Evolutionary conservation across 2,797 vertebrate genomes (phyloP).

Genomic region (Phoeniculus purpureus): DNA sequence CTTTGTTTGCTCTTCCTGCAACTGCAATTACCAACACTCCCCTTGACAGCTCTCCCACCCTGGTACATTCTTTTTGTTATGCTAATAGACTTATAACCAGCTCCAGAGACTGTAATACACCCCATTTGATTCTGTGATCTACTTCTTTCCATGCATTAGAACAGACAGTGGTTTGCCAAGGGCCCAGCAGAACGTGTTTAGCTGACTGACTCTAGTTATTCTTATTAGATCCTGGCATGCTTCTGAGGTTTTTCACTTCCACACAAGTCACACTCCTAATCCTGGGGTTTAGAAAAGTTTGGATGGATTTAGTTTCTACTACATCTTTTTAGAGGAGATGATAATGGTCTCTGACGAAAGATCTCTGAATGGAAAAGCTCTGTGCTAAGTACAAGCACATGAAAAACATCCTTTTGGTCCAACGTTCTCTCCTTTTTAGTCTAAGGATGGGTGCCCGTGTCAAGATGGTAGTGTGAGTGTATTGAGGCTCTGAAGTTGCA

Average conservation of each 20-base stretch:
- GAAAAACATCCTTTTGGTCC: not conserved
- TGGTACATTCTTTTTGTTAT: constrained; percentile 61
- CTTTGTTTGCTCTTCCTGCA: constrained; percentile 34
- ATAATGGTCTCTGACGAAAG: constrained; percentile 26
- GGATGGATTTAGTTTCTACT: constrained; percentile 34
- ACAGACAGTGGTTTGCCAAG: not conserved
- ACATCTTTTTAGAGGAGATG: not conserved
- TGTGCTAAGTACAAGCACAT: not conserved
- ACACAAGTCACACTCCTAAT: constrained; percentile 46
- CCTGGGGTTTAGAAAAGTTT: constrained; percentile 43
- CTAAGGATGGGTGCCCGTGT: not conserved
- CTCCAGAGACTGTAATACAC: constrained; percentile 46
- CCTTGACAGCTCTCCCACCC: constrained; percentile 29
- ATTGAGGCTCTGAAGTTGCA: not conserved
- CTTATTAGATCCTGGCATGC: constrained; percentile 39
- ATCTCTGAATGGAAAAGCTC: constrained; percentile 1
- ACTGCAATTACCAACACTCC: constrained; percentile 40
- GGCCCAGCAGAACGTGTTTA: constrained; percentile 22
- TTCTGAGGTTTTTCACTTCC: constrained; percentile 60
- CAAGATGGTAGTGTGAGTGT: not conserved
- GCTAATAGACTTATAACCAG: constrained; percentile 56
- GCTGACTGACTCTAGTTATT: constrained; percentile 46
- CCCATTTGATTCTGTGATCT: constrained; percentile 48
- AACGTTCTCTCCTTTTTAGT: not conserved
- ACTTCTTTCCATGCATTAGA: constrained; percentile 18